A percentile compares a stretch with the other conserved stretches of the same genome.
These are phyloP conservation scores for Alosa alosa DNA, from an alignment of 2,113 vertebrate genomes.

Conservation along the genomic window DNA sequence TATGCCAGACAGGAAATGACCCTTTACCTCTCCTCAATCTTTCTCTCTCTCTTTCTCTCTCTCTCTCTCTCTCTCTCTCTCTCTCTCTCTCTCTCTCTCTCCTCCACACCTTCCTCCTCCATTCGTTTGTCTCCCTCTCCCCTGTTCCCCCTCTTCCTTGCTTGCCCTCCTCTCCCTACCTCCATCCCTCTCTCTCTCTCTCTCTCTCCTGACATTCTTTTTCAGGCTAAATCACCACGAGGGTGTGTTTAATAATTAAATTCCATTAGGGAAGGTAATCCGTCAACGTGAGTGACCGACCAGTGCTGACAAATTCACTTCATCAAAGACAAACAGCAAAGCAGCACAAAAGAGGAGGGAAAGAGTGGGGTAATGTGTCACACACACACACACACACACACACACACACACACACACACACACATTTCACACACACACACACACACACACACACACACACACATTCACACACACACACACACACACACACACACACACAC, in stretches of 20 bases:
- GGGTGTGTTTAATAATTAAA: constrained; percentile 81
- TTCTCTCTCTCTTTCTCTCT: neutral
- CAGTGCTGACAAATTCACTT: constrained; percentile 39
- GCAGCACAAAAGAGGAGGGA: constrained; percentile 17
- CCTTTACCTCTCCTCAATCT: constrained; percentile 17
- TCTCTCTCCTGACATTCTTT: constrained; percentile 63
- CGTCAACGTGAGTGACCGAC: constrained; percentile 75
- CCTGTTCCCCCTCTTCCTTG: constrained; percentile 13
- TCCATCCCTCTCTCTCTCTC: constrained; percentile 35
- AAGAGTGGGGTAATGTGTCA: neutral
- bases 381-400: neutral
- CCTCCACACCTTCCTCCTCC: neutral
- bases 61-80: neutral
- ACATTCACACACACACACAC: neutral
- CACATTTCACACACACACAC: too few species aligned
- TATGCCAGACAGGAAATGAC: constrained; percentile 17
- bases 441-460: too few species aligned
- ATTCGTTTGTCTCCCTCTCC: neutral
- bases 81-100: neutral
- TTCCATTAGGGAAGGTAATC: constrained; percentile 81
- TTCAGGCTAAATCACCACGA: constrained; percentile 71
- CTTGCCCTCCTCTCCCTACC: constrained; percentile 2
- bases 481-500: too few species aligned
- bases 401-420: neutral
- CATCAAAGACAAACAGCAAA: constrained; percentile 24